Conservation (phyloP, 2,113 vertebrate species). For the Hylia prasina region DNA sequence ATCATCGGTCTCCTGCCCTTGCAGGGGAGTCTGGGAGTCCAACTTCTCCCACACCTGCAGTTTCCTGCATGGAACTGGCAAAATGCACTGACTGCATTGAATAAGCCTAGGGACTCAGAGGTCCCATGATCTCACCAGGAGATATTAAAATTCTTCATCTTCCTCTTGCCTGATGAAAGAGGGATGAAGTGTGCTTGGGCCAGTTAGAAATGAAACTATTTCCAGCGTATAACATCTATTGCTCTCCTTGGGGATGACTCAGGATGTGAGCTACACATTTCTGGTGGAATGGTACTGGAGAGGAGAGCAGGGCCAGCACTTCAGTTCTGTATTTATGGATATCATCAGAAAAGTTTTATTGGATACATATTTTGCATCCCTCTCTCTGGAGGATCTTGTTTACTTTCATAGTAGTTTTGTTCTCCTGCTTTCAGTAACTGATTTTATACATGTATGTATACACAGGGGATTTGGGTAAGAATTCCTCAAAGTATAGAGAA, state of each 20-base stretch:
- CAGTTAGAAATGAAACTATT: constrained; percentile 42
- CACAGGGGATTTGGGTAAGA: neutral
- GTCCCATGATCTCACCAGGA: neutral
- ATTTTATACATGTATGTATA: neutral
- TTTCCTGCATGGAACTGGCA: neutral
- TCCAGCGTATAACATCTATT: constrained; percentile 48
- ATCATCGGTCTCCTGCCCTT: neutral
- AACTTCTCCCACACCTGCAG: neutral
- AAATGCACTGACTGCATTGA: neutral
- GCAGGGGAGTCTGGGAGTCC: neutral
- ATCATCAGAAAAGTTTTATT: constrained; percentile 49
- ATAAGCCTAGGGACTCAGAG: neutral
- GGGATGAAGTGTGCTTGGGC: neutral
- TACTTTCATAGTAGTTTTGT: neutral
- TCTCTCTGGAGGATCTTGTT: neutral
- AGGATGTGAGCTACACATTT: constrained; percentile 9
- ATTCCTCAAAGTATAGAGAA: neutral
- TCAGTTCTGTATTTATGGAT: constrained; percentile 45
- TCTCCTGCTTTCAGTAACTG: neutral
- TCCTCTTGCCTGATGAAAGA: constrained; percentile 5
- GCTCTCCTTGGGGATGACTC: constrained; percentile 53
- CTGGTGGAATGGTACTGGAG: neutral
- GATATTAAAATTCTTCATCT: constrained; percentile 37
- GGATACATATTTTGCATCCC: constrained; percentile 43
- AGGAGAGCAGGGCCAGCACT: constrained; percentile 31